Evolutionary conservation across 2,113 vertebrate genomes (phyloP).

Genomic region (Corapipo altera): DNA sequence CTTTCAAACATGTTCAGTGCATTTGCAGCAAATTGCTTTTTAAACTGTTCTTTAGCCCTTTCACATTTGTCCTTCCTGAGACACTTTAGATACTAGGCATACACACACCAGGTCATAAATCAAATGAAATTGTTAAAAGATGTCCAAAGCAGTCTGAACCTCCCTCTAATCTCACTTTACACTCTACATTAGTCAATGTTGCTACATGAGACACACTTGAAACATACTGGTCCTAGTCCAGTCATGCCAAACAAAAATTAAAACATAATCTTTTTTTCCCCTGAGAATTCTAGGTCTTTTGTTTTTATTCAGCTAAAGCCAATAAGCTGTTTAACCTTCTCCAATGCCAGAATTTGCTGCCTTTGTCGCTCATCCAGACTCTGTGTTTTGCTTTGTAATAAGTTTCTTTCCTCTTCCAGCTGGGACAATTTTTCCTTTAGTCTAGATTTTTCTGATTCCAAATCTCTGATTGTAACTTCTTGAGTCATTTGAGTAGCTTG

Average conservation of each 20-base stretch:
- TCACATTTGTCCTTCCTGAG: neutral
- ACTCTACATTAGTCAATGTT: neutral
- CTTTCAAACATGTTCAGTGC: neutral
- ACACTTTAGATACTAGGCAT: neutral
- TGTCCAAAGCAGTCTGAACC: neutral
- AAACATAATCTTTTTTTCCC: neutral
- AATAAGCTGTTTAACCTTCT: constrained; percentile 81
- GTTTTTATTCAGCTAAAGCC: neutral
- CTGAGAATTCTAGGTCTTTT: neutral
- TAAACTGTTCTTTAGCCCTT: neutral
- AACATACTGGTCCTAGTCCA: neutral
- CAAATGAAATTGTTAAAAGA: neutral
- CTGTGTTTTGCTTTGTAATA: constrained; percentile 87
- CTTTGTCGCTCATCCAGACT: constrained; percentile 90
- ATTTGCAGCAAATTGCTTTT: neutral
- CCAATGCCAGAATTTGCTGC: constrained; percentile 88
- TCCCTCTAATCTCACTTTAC: neutral
- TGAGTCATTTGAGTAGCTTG: constrained; percentile 98
- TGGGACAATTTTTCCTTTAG: constrained; percentile 90
- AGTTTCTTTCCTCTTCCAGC: constrained; percentile 90
- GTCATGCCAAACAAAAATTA: neutral
- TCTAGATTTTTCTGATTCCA: constrained; percentile 94
- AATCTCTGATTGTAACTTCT: constrained; percentile 94
- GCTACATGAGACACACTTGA: neutral
- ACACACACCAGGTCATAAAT: neutral